A percentile compares a stretch with the other conserved stretches of the same genome.
phyloP scores from a whole-genome alignment of 1,140 invertebrate species.

The Drosophila pseudoananassae region DNA sequence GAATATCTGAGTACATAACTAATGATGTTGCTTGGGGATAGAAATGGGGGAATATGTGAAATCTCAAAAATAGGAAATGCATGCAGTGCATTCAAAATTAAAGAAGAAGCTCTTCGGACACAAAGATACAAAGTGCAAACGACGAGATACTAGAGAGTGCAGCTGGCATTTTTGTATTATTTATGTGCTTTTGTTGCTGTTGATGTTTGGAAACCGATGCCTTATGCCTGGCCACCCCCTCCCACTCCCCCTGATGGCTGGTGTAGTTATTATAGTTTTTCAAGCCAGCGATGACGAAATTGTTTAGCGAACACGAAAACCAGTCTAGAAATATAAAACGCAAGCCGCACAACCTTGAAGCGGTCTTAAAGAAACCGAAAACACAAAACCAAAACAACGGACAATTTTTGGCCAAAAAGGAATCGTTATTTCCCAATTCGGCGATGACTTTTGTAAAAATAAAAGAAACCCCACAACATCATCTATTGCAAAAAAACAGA shows the following conservation, averaged over 20 bases:
- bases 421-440: conserved; percentile 57
- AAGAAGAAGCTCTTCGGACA: conserved; percentile 4
- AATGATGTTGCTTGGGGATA: conserved; percentile 34
- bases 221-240: conserved; percentile 14
- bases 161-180: conserved; percentile 50
- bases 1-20: conserved; percentile 31
- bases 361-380: conserved; percentile 61
- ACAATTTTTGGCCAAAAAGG: conserved; percentile 48
- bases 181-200: conserved; percentile 13
- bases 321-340: conserved; percentile 74
- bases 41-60: conserved; percentile 21
- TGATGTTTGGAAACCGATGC: conserved; percentile 10
- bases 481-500: conserved; percentile 27
- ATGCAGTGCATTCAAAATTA: conserved; percentile 17
- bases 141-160: conserved; percentile 24
- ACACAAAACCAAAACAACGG: conserved; percentile 41
- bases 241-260: conserved; percentile 28
- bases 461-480: conserved; percentile 28
- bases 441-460: conserved; percentile 49
- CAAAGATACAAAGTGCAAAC: neutral
- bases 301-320: conserved; percentile 73
- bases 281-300: conserved; percentile 68
- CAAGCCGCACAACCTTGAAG: conserved; percentile 71
- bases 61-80: conserved; percentile 17
- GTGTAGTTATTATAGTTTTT: conserved; percentile 28